Base-by-base conservation (phyloP, 2,113 vertebrate species). In the Dasyprocta punctata region DNA sequence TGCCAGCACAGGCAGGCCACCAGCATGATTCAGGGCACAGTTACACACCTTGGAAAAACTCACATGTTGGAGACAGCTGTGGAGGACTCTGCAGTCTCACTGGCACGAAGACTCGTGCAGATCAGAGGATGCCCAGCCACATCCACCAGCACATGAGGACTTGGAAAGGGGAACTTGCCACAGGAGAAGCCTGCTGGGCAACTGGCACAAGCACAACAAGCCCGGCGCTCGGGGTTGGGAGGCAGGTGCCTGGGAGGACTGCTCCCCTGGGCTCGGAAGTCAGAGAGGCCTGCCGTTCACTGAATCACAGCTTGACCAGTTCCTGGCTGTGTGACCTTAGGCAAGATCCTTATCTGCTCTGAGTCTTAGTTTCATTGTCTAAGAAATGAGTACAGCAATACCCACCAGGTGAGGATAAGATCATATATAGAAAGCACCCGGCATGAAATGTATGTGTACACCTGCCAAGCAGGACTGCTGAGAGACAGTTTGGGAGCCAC, bases 71-170 rank as follows among this genome's bases (percentile, higher is more conserved):
- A 87, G 84, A 75, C 22, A n/a, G 56, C 58, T 8, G 5, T 17
- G 1, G 1, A 20, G 49, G 56, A 47, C 49, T 52, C 44, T 61
- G 3, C 47, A 3, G n/a, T 92, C 61, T 92, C 41, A 56, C 60
- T 47, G 10, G 1, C 3, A 5, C 38, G 60, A 75, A 19, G 17
- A 44, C 30, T 44, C 2, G 0, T 17, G 41, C 52, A 24, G 80
- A n/a, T 5, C 22, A 0, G 12, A 11, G 54, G 4, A 9, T 61
- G 28, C 19, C 16, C 26, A 17, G 71, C 80, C 83, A 36, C 26
- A 94, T 96, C 92, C 92, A 81, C 97, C 92, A 81, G 94, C 86
- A 95, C 87, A 86, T 69, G 93, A 98, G 88, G 95, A 95, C 96
- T 94, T 97, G 90, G 84, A 89, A 96, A 95, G 80, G 83, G 95